Evolutionary conservation across 2,113 vertebrate genomes (phyloP), one percentile per base, ranked within the genome.

Genomic region (Willisornis vidua): DNA sequence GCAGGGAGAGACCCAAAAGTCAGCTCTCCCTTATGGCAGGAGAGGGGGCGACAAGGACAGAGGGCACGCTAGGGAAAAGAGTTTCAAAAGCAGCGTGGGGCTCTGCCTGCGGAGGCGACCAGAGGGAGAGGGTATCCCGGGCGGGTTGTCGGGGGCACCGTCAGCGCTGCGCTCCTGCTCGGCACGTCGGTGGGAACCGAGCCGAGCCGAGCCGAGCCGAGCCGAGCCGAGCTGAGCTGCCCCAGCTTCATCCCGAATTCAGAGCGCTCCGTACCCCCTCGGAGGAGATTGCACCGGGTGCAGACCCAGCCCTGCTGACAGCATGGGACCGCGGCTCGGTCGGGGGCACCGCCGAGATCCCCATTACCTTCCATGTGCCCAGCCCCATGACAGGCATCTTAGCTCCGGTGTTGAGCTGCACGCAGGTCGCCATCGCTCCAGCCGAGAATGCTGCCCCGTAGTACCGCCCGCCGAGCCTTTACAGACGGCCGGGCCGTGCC

Each of bases 351-450:
- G 18, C 26, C 12, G 8, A 43, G 62, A 43, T 31, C 62, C 7
- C 31, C 75, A 3, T 10, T 92, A 99, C 99, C 98, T 99, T 98
- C 99, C 99, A 99, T 0, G 99, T 99, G 8, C 99, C 99, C 72
- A 99, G 96, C 13, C 99, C 99, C 39, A 99, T 2, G 46, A 98
- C 77, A 20, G 99, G 99, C 97, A 99, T 98, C 37, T 97, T 92
- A 8, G 98, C 98, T 1, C 98, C 98, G 5, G 85, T 99, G 93
- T 90, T 96, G 16, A 99, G 97, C 85, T 97, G 98, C 61, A 99
- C 66, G 10, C 84, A 91, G 3, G 57, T 95, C 6, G 97, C 98
- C 99, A 99, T 99, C 0, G 1, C 19, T 62, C 20, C 65, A 16
- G 46, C 37, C 12, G 19, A 28, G 19, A 54, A 5, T 8, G 45